Evolutionary conservation across 2,888 invertebrate species (phyloP).

Genomic region (Desoria tigrina): DNA sequence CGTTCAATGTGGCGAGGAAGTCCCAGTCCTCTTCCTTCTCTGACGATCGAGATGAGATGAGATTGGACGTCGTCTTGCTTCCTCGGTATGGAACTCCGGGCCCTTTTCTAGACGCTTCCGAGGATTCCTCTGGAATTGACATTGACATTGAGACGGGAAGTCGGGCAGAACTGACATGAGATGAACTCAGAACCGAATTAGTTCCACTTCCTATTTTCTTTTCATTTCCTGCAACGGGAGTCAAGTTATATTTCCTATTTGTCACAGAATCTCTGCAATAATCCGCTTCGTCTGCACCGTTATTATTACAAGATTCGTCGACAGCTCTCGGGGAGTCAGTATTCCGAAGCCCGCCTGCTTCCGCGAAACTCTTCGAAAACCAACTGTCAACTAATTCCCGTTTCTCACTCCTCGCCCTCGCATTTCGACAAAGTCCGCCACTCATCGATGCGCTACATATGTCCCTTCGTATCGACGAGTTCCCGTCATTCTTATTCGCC

Average conservation of each 20-base stretch:
- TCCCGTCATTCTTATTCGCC: not conserved
- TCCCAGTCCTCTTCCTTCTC: constrained; percentile 48
- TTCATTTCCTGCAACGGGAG: too few relatives aligned
- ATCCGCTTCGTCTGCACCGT: too few relatives aligned
- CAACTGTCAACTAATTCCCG: constrained; percentile 46
- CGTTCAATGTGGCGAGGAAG: constrained; percentile 49
- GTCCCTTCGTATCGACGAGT: not conserved
- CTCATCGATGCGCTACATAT: constrained; percentile 11
- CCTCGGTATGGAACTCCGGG: constrained; percentile 34
- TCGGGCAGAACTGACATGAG: not conserved
- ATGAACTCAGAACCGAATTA: not conserved
- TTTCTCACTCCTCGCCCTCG: constrained; percentile 46
- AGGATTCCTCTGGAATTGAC: not conserved
- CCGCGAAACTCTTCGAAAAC: constrained; percentile 45
- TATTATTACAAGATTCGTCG: not conserved
- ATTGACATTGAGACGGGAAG: constrained; percentile 2
- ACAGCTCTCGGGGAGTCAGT: not conserved
- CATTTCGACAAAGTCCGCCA: constrained; percentile 33
- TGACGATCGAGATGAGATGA: constrained; percentile 1
- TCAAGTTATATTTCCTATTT: too few relatives aligned
- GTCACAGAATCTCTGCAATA: too few relatives aligned
- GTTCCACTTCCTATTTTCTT: not conserved
- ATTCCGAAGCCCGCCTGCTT: constrained; percentile 7
- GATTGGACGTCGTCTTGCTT: constrained; percentile 34
- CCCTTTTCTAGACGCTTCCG: not conserved